Evolutionary conservation across 2,113 vertebrate genomes (phyloP), one percentile per base, ranked within the genome.

Genomic region (Galeopterus variegatus): DNA sequence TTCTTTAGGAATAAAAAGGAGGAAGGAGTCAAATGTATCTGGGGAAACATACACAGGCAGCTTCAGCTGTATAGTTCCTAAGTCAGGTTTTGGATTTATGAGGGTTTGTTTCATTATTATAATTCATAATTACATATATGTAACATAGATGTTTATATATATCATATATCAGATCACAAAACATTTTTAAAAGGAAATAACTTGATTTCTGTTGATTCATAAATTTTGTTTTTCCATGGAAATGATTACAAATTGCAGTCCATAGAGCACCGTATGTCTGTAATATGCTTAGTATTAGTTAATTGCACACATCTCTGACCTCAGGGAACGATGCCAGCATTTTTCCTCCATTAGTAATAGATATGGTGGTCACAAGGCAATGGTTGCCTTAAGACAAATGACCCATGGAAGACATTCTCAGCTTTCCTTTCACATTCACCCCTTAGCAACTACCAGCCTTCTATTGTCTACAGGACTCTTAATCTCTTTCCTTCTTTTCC

Each of bases 291-390:
- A 52, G 17, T 77, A 88, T 80, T 73, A 86, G 60, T 77, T 84
- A 84, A 64, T 45, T 67, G 18, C 21, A 64, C 12, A 73, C 14
- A 88, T 58, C 60, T 88, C 58, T 1, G 5, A 98, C 76, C 41
- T 88, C 56, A 52, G 54, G 14, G 88, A 95, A 64, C 48, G 65
- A 94, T 48, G 64, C 85, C 76, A 45, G 45, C 58, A n/a, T 94
- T 83, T 90, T 33, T 65, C 54, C 17, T 86, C 50, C 41, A 62
- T 92, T 83, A 92, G 58, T 88, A 94, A 92, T 62, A 69, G 88
- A 87, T 80, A 77, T 1, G 17, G 64, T 14, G 6, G 58, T 28
- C 36, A 65, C 7, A 50, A 90, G 88, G 28, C 48, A 65, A n/a
- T 75, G 76, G 69, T 70, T 90, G 33, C 58, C 56, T 87, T 60